A percentile compares a stretch with the other conserved stretches of the same genome.
Conservation (phyloP, 1,140 invertebrate genomes). For the Paracyclopina nana region DNA sequence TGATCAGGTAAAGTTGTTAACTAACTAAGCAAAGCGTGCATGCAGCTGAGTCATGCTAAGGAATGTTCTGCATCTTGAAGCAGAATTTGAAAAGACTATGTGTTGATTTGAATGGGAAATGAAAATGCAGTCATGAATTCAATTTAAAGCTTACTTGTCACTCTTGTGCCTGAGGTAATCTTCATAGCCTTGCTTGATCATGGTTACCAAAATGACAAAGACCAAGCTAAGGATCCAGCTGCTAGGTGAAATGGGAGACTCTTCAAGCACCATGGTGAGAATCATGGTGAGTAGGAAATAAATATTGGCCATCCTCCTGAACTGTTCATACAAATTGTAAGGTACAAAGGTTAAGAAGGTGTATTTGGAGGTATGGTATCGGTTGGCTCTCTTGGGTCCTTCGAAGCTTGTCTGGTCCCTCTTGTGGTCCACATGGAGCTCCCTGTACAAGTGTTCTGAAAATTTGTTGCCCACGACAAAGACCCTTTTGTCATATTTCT, state of each 20-base stretch:
- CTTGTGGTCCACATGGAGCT: too few species aligned
- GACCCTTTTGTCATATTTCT: too few species aligned
- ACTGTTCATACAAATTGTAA: conserved; percentile 65
- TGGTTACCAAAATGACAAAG: conserved; percentile 54
- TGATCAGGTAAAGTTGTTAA: too few species aligned
- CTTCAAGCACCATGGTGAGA: conserved; percentile 20
- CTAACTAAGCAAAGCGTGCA: too few species aligned
- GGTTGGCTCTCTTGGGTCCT: too few species aligned
- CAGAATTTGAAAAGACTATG: too few species aligned
- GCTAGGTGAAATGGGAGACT: conserved; percentile 45
- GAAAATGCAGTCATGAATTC: conserved; percentile 22
- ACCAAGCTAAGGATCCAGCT: conserved; percentile 50
- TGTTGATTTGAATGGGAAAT: not conserved
- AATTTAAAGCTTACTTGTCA: conserved; percentile 45
- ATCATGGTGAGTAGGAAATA: conserved; percentile 59
- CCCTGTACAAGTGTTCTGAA: too few species aligned
- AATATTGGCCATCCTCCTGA: conserved; percentile 59
- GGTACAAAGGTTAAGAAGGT: conserved; percentile 56
- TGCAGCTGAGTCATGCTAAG: too few species aligned
- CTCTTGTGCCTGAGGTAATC: conserved; percentile 50
- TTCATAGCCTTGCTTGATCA: conserved; percentile 61
- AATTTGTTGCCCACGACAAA: too few species aligned
- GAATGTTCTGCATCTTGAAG: too few species aligned
- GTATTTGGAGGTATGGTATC: conserved; percentile 30
- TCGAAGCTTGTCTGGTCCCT: too few species aligned